Evolutionary conservation across 2,113 vertebrate genomes (phyloP), one percentile per base, ranked within the genome.

Genomic region (Cheirogaleus medius): DNA sequence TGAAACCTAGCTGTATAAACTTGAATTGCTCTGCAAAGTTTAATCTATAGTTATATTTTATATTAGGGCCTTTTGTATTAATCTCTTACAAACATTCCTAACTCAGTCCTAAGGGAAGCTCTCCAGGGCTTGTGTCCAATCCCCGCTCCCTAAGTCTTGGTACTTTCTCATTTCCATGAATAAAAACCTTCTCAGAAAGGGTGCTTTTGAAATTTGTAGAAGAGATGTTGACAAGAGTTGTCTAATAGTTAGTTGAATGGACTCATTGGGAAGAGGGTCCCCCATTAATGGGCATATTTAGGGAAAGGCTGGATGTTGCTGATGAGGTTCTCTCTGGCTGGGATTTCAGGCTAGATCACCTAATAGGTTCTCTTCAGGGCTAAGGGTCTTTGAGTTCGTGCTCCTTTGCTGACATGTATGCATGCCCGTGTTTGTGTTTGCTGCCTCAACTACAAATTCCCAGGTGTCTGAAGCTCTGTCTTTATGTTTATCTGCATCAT

Each of bases 361-460:
- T 73, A 0, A 66, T 34, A 12, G 12, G 47, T 11, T 87, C 17
- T 37, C 56, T 77, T 58, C n/a, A 77, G 37, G 27, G 9, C 29
- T 39, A 54, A 39, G 69, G 77, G 42, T 89, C 39, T 76, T 56
- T 34, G 44, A 66, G 21, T 54, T 56, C 60, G 2, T 44, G 3
- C 2, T 44, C 80, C 44, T 68, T 69, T 39, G 27, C 54, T 97
- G 18, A 73, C 20, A 56, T 92, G 44, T 17, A 17, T 27, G 0
- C 37, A 56, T 0, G 6, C 3, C 13, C 37, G 8, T 3, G 1
- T 6, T 14, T 10, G 11, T 25, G 25, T 8, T 0, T 37, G 6
- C 39, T 2, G 80, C 78, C 71, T 76, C n/a, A n/a, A 52, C 34
- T 37, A 9, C 34, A 52, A 49, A 83, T 66, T 69, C 87, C 21